A percentile compares a stretch with the other conserved stretches of the same genome.
Evolutionary conservation across 2,797 vertebrate genomes (phyloP).

Genomic region (Urocyon cinereoargenteus): DNA sequence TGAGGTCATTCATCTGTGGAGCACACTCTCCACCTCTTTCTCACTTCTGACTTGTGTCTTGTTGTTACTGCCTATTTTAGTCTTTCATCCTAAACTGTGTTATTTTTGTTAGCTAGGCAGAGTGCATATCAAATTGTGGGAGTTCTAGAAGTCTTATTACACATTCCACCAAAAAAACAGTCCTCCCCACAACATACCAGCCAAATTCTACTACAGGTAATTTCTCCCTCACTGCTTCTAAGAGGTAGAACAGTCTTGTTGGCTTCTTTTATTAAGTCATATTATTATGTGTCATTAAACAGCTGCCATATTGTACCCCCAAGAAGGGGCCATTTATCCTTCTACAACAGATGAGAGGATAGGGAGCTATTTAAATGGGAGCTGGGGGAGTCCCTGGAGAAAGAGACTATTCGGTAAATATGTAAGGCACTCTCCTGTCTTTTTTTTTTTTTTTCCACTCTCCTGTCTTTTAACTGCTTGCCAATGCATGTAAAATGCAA

Average conservation of each 20-base stretch:
- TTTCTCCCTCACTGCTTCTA: neutral
- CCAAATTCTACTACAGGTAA: neutral
- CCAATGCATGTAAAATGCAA: neutral
- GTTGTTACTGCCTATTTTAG: neutral
- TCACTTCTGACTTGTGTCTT: neutral
- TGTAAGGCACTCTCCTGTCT: neutral
- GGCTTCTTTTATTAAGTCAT: neutral
- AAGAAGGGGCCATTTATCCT: slow-evolving; percentile 1
- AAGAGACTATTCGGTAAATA: neutral
- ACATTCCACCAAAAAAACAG: neutral
- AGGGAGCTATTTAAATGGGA: neutral
- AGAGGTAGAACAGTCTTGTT: neutral
- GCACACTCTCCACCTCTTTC: neutral
- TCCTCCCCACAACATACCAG: neutral
- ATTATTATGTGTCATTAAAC: slow-evolving; percentile 4
- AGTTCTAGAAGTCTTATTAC: neutral
- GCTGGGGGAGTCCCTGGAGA: neutral
- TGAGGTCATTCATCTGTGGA: neutral
- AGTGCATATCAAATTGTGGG: neutral
- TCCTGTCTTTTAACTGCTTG: neutral
- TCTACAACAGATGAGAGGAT: neutral
- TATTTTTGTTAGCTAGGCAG: neutral
- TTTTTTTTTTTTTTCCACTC: no score
- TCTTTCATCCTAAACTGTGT: slow-evolving; percentile 51
- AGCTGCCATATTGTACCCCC: neutral